Conservation (phyloP, 2,888 invertebrate genomes). For the Eupithecia abbreviata region DNA sequence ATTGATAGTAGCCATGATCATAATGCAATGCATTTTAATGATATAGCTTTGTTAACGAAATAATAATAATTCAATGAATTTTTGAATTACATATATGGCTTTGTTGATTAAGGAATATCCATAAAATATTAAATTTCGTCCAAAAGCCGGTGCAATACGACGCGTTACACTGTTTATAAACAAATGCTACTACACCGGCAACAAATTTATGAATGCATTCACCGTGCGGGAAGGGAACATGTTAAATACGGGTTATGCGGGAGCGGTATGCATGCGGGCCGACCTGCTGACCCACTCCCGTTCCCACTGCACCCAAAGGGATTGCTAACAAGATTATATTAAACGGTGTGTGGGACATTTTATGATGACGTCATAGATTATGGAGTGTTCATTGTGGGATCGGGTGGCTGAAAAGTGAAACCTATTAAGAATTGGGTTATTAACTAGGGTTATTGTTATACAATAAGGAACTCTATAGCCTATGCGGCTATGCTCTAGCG, state of each 20-base stretch:
- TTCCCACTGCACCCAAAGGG: constrained; percentile 73
- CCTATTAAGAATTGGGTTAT: not conserved
- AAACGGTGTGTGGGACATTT: constrained; percentile 21
- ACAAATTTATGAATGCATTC: constrained; percentile 50
- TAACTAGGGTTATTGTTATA: not conserved
- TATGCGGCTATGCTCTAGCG: too few relatives aligned
- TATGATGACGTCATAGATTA: not conserved
- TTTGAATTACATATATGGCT: too few relatives aligned
- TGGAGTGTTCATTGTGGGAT: not conserved
- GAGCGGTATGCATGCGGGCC: constrained; percentile 54
- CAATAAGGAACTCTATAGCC: not conserved
- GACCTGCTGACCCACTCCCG: constrained; percentile 76
- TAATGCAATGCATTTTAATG: too few relatives aligned
- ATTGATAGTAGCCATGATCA: too few relatives aligned
- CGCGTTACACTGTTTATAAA: not conserved
- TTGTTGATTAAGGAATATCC: too few relatives aligned
- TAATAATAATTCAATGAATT: too few relatives aligned
- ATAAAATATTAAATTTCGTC: not conserved
- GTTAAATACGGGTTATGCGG: constrained; percentile 60
- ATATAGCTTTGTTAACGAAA: too few relatives aligned
- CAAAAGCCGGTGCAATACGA: not conserved
- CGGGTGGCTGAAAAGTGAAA: not conserved
- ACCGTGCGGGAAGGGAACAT: constrained; percentile 57
- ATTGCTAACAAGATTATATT: constrained; percentile 51
- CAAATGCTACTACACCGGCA: not conserved